Conservation (phyloP, 2,888 invertebrate genomes). For the Halocaridina rubra region DNA sequence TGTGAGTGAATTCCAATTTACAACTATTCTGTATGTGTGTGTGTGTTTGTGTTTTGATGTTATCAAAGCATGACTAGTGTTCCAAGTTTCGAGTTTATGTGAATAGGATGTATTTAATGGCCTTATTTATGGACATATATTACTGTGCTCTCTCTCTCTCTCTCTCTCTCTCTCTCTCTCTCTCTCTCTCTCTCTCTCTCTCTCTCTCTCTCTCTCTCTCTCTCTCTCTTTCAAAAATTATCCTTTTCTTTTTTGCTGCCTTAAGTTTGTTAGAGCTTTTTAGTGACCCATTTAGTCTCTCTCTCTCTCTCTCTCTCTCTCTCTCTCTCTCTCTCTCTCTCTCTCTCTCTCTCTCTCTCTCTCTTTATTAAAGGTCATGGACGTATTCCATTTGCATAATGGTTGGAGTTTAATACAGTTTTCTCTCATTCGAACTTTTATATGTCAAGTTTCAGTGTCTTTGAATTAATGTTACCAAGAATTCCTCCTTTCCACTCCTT, state of each 20-base stretch:
- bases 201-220: neutral
- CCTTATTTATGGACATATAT: neutral
- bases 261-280: too few relatives aligned
- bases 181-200: neutral
- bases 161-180: slow-evolving; percentile 15
- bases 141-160: neutral
- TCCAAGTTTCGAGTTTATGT: too few relatives aligned
- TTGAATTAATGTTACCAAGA: neutral
- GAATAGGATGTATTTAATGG: too few relatives aligned
- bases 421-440: neutral
- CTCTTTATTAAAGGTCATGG: neutral
- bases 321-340: slow-evolving; percentile 1
- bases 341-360: slow-evolving; percentile 3
- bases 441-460: neutral
- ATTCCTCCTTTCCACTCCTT: neutral
- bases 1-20: neutral
- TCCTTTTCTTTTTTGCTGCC: too few relatives aligned
- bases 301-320: neutral
- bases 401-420: neutral
- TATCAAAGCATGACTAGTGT: too few relatives aligned
- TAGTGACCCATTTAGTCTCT: neutral
- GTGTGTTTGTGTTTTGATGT: too few relatives aligned
- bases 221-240: slow-evolving; percentile 15
- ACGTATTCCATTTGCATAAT: neutral
- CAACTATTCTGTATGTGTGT: too few relatives aligned